Conservation (phyloP, 2,797 vertebrate genomes). For the Discoglossus pictus region DNA sequence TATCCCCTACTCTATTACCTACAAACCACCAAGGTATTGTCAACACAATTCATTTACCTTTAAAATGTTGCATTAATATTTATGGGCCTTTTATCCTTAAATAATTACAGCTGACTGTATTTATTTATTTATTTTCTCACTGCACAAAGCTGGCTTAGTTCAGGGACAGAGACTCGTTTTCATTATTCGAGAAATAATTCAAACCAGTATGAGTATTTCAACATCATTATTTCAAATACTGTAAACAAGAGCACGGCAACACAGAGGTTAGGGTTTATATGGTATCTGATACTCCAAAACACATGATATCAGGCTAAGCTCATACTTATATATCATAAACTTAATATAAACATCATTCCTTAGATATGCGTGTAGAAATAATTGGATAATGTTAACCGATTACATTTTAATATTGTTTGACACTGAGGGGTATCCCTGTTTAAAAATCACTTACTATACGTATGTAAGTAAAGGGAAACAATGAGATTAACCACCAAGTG, state of each 20-base stretch:
- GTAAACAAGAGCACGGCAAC: background rate
- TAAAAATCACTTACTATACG: too few species aligned
- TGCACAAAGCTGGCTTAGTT: conserved; percentile 16
- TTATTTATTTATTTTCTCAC: conserved; percentile 11
- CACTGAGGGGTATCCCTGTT: too few species aligned
- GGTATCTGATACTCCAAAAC: background rate
- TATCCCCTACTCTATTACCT: background rate
- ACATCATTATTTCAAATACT: too few species aligned
- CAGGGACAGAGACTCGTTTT: background rate
- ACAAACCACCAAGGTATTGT: background rate
- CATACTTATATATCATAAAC: too few species aligned
- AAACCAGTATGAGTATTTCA: background rate
- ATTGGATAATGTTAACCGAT: too few species aligned
- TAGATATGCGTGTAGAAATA: too few species aligned
- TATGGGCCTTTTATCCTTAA: conserved; percentile 16
- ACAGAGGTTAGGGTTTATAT: background rate
- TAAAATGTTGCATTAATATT: conserved; percentile 29
- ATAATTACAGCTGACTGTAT: conserved; percentile 17
- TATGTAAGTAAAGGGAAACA: too few species aligned
- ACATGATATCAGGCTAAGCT: too few species aligned
- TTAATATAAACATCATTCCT: too few species aligned
- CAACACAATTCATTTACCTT: background rate
- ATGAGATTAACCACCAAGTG: too few species aligned
- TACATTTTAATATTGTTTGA: too few species aligned
- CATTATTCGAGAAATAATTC: conserved; percentile 11